Conservation (phyloP, 1,140 invertebrate species). For the Thaumatotibia leucotreta region DNA sequence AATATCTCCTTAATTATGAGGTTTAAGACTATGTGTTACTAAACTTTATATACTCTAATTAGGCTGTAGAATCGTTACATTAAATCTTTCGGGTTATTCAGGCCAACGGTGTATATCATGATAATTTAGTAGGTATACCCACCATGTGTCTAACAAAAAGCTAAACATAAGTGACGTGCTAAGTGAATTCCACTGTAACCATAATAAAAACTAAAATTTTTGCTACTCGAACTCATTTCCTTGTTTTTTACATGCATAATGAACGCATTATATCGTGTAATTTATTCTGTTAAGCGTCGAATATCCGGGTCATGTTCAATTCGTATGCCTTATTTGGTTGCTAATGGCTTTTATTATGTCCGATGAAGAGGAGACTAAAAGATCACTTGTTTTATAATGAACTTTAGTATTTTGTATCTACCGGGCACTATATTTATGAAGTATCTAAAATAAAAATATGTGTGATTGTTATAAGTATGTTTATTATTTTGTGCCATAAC, state of each 20-base stretch:
- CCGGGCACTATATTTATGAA: too few relatives aligned
- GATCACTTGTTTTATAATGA: background rate
- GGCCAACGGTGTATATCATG: too few relatives aligned
- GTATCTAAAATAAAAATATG: too few relatives aligned
- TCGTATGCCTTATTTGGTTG: conserved; percentile 1
- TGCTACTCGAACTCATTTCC: conserved; percentile 28
- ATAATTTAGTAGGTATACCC: background rate
- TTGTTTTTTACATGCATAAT: conserved; percentile 30
- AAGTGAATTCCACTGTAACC: conserved; percentile 24
- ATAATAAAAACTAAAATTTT: conserved; percentile 29
- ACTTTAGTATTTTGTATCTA: background rate
- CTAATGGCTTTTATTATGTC: background rate
- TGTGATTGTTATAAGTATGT: too few relatives aligned
- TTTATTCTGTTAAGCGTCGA: conserved; percentile 19
- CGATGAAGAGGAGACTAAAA: background rate
- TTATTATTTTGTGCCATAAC: too few relatives aligned
- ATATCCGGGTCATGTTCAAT: conserved; percentile 31
- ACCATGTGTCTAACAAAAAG: conserved; percentile 16
- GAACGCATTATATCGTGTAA: conserved; percentile 17
- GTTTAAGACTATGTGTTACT: too few relatives aligned
- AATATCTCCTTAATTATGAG: background rate
- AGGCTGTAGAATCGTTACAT: too few relatives aligned
- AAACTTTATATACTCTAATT: too few relatives aligned
- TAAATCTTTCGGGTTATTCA: too few relatives aligned
- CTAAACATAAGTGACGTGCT: conserved; percentile 19